A percentile compares a stretch with the other conserved stretches of the same genome.
Evolutionary conservation across 2,113 vertebrate genomes (phyloP).

Genomic region (Oryzias celebensis): DNA sequence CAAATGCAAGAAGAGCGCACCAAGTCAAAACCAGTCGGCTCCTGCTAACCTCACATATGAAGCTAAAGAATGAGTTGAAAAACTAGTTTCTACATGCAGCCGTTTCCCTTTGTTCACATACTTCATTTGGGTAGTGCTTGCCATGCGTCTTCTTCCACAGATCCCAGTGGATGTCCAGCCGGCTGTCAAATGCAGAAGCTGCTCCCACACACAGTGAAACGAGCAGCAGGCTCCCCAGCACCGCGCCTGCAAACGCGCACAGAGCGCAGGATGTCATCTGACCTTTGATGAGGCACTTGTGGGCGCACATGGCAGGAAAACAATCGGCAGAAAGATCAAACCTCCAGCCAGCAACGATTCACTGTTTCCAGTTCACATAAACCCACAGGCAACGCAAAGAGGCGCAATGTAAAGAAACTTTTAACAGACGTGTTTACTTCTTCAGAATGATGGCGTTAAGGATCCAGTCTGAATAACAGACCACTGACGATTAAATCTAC

Average conservation of each 20-base stretch:
- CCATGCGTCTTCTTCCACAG: conserved; percentile 80
- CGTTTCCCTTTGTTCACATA: neutral
- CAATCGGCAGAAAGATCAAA: neutral
- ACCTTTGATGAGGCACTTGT: conserved; percentile 7
- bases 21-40: neutral
- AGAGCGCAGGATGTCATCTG: conserved; percentile 25
- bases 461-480: too few relatives aligned
- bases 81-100: neutral
- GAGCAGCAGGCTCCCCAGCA: conserved; percentile 55
- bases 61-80: too few relatives aligned
- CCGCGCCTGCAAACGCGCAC: conserved; percentile 27
- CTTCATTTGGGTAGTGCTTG: conserved; percentile 67
- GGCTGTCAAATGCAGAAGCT: conserved; percentile 48
- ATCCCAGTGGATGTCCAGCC: conserved; percentile 77
- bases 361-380: neutral
- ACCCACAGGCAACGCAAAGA: neutral
- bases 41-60: too few relatives aligned
- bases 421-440: too few relatives aligned
- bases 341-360: neutral
- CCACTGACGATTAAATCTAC: too few relatives aligned
- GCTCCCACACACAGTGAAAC: conserved; percentile 18
- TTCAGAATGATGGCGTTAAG: too few relatives aligned
- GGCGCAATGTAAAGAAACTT: too few relatives aligned
- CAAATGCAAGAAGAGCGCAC: neutral
- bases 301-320: neutral